These are phyloP conservation scores for Ictalurus punctatus DNA, from an alignment of 2,113 vertebrate genomes.

Conservation along the genomic window DNA sequence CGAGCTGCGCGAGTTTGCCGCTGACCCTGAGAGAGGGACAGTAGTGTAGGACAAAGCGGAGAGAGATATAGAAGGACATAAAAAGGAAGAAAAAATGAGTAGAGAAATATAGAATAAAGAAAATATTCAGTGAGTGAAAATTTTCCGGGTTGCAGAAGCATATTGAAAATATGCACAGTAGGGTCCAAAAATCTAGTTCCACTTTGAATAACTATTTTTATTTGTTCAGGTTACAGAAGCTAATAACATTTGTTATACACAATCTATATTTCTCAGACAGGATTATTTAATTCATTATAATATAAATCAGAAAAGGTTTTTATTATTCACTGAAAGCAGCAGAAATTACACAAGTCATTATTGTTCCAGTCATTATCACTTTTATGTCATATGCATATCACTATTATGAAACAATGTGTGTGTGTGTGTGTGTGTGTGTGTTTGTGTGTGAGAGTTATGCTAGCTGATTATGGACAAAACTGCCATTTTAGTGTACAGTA, in stretches of 20 bases:
- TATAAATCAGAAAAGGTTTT: background rate
- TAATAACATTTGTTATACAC: background rate
- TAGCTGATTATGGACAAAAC: background rate
- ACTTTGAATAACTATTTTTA: background rate
- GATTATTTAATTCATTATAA: background rate
- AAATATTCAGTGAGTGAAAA: background rate
- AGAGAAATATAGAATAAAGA: background rate
- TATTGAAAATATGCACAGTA: background rate
- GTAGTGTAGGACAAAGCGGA: background rate
- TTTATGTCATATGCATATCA: background rate
- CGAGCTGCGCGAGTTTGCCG: conserved; percentile 90
- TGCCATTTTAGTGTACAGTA: background rate
- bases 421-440: too few species aligned
- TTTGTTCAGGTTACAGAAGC: background rate
- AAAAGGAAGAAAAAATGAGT: background rate
- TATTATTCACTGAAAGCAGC: background rate
- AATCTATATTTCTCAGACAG: background rate
- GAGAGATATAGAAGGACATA: background rate
- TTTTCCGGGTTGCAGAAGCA: background rate
- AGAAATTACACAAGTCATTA: too few species aligned
- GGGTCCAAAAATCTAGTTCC: background rate
- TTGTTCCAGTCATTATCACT: background rate
- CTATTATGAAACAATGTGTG: background rate
- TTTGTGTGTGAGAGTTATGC: too few species aligned
- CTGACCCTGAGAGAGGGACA: conserved; percentile 77